phyloP scores from a whole-genome alignment of 2,797 vertebrate genomes.

The Gila robusta region DNA sequence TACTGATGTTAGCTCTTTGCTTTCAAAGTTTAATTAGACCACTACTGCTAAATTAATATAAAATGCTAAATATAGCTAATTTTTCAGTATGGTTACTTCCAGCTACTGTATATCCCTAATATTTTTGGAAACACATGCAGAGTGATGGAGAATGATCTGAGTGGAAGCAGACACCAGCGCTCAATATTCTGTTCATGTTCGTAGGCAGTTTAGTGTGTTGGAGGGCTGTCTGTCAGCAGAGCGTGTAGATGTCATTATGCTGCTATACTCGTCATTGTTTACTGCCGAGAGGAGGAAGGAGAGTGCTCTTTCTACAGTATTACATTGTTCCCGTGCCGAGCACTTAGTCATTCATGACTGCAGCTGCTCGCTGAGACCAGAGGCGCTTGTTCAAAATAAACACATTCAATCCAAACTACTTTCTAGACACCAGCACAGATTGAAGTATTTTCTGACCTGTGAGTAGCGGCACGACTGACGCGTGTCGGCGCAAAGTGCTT shows the following conservation, averaged over 20 bases:
- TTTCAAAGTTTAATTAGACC: not conserved
- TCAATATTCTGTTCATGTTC: not conserved
- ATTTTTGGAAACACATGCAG: not conserved
- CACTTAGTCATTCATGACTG: slow-evolving; percentile 49
- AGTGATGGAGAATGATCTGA: not conserved
- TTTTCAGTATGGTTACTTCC: not conserved
- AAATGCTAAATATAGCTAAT: not conserved
- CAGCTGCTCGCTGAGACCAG: slow-evolving; percentile 35
- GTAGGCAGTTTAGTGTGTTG: not conserved
- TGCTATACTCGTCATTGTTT: slow-evolving; percentile 48
- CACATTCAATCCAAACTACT: slow-evolving; percentile 20
- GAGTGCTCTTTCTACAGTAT: slow-evolving; percentile 21
- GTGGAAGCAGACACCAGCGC: not conserved
- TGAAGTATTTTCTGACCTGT: slow-evolving; percentile 13
- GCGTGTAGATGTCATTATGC: slow-evolving; percentile 31
- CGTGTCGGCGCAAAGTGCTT: not conserved
- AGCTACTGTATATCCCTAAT: not conserved
- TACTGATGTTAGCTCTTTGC: not conserved
- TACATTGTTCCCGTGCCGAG: slow-evolving; percentile 36
- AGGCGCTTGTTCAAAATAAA: slow-evolving; percentile 25
- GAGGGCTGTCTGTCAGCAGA: slow-evolving; percentile 19
- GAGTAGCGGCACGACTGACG: not conserved
- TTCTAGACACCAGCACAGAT: slow-evolving; percentile 17
- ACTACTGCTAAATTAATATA: not conserved
- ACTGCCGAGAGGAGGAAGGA: slow-evolving; percentile 26